Conservation (phyloP, 2,797 vertebrate species). For the Pipistrellus pygmaeus region DNA sequence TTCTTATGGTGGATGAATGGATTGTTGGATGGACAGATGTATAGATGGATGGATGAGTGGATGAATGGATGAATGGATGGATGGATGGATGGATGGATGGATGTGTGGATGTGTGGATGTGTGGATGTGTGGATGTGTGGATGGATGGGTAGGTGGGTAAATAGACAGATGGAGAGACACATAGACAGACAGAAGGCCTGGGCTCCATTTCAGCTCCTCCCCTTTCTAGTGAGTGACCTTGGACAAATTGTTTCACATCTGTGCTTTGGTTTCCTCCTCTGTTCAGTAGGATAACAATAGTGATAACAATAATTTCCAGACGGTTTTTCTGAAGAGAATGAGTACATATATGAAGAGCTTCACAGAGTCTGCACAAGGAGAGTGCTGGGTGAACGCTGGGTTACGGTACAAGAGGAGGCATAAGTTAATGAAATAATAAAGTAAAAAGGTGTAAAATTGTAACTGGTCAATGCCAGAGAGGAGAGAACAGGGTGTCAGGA, state of each 20-base stretch:
- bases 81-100: neutral
- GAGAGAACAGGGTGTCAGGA: neutral
- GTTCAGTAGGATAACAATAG: neutral
- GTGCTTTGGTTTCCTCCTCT: neutral
- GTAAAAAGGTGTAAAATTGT: neutral
- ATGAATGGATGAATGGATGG: neutral
- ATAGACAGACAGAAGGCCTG: neutral
- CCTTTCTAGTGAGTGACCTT: neutral
- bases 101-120: too few relatives aligned
- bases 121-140: too few relatives aligned
- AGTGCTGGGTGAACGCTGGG: neutral
- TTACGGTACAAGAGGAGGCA: neutral
- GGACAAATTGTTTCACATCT: neutral
- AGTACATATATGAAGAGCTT: neutral
- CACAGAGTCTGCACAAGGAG: neutral
- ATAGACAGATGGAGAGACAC: neutral
- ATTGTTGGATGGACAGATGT: accelerated
- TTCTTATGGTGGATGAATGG: neutral
- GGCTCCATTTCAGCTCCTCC: neutral
- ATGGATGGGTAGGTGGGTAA: accelerated
- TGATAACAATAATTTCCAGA: neutral
- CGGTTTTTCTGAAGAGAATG: neutral
- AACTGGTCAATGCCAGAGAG: too few relatives aligned
- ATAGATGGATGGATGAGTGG: accelerated
- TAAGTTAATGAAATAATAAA: neutral